These are phyloP conservation scores for Hypotaenidia philippensis DNA, from an alignment of 2,797 vertebrate genomes.

Conservation along the genomic window DNA sequence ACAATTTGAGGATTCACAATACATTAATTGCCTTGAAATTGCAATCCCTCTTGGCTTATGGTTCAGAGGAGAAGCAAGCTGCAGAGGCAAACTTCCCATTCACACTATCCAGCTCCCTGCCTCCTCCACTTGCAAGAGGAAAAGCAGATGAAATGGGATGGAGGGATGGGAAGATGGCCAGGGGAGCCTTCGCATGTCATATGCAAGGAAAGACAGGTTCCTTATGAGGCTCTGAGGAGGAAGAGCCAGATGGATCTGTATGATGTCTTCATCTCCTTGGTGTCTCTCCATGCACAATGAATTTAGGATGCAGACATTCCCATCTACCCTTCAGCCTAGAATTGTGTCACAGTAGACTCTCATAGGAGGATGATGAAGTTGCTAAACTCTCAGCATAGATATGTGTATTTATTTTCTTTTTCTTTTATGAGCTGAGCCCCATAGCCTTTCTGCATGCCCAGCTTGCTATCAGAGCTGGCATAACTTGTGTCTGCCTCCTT, in stretches of 20 bases:
- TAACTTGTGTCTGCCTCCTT: background rate
- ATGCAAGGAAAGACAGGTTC: background rate
- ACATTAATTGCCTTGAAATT: background rate
- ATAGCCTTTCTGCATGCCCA: background rate
- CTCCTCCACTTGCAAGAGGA: background rate
- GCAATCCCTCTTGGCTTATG: background rate
- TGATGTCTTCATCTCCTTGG: background rate
- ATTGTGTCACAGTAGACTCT: background rate
- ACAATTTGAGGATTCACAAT: background rate
- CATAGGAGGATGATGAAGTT: background rate
- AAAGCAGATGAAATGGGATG: background rate
- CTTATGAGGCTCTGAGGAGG: background rate
- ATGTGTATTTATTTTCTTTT: rapidly evolving
- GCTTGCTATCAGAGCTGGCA: background rate
- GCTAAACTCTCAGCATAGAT: background rate
- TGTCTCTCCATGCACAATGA: background rate
- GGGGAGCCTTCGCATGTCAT: background rate
- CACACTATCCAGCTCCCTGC: background rate
- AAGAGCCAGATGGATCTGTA: background rate
- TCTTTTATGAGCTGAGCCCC: background rate
- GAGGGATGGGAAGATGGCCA: background rate
- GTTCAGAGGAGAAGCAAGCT: background rate
- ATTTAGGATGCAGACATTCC: background rate
- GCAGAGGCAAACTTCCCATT: background rate
- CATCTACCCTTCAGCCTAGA: background rate